These are phyloP conservation scores for Xyrichtys novacula DNA, from an alignment of 2,797 vertebrate species.

Conservation along the genomic window DNA sequence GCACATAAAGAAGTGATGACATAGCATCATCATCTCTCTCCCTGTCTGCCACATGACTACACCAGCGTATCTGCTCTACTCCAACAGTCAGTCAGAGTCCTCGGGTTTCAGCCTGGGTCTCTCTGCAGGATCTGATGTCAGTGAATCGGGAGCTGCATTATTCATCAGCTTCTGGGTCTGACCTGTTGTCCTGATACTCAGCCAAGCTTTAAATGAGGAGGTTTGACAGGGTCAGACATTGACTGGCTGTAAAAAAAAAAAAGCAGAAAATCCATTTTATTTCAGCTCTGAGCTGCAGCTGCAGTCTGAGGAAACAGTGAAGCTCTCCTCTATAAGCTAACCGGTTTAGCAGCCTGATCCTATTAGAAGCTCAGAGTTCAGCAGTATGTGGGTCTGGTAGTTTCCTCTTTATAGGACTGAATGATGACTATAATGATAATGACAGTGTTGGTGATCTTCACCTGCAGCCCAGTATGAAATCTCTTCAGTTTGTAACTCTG, in stretches of 20 bases:
- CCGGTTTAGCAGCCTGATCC: slow-evolving; percentile 60
- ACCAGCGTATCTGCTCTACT: no score
- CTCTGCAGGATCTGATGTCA: slow-evolving; percentile 49
- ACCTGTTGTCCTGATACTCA: slow-evolving; percentile 20
- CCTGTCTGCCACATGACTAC: no score
- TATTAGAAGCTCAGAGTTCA: slow-evolving; percentile 46
- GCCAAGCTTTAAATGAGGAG: slow-evolving; percentile 5
- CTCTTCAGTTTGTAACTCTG: no score
- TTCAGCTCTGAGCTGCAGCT: no score
- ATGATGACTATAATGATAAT: no score
- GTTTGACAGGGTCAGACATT: neutral
- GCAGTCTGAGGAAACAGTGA: neutral
- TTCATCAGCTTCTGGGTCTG: slow-evolving; percentile 52
- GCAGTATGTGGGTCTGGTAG: neutral
- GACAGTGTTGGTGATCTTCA: neutral
- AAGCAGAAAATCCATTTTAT: no score
- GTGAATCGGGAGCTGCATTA: slow-evolving; percentile 53
- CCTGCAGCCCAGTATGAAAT: no score
- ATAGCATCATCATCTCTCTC: no score
- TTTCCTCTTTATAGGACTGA: slow-evolving; percentile 3
- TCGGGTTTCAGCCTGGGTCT: slow-evolving; percentile 32
- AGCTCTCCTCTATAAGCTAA: slow-evolving; percentile 32
- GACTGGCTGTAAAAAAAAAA: neutral
- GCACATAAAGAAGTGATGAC: no score
- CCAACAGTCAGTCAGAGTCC: slow-evolving; percentile 2